These are phyloP conservation scores for Cyphomyrus discorhynchus DNA, from an alignment of 2,113 vertebrate species.

Conservation along the genomic window DNA sequence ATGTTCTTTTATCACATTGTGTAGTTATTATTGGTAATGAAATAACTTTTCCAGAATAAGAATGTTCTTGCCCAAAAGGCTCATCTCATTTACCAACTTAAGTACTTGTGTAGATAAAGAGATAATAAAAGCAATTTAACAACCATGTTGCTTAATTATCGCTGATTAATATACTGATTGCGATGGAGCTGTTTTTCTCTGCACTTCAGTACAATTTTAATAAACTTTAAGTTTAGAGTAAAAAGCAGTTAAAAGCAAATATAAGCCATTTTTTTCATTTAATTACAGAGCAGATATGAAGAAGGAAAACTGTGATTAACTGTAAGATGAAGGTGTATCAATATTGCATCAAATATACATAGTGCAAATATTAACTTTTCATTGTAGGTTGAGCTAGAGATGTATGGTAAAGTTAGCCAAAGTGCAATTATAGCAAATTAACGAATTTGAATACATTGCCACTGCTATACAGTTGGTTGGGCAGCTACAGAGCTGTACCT, in stretches of 20 bases:
- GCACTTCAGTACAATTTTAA: background rate
- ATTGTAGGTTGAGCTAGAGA: background rate
- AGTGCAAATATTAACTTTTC: background rate
- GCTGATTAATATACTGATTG: background rate
- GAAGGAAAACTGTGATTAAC: background rate
- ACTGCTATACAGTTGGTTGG: background rate
- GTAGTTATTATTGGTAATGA: background rate
- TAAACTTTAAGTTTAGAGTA: background rate
- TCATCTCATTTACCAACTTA: background rate
- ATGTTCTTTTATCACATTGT: background rate
- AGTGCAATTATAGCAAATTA: background rate
- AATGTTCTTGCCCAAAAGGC: background rate
- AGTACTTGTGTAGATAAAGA: background rate
- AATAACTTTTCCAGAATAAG: background rate
- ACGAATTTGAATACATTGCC: background rate
- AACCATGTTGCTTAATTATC: background rate
- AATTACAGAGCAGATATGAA: background rate
- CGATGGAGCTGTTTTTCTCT: background rate
- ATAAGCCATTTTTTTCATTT: background rate
- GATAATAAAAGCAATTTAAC: conserved; percentile 3
- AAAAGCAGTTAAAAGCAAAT: background rate
- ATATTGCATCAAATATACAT: background rate
- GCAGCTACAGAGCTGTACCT: background rate
- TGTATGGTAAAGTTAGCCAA: background rate
- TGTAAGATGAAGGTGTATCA: background rate